These are phyloP conservation scores for Mesitornis unicolor DNA, from an alignment of 2,113 vertebrate genomes.

Conservation along the genomic window DNA sequence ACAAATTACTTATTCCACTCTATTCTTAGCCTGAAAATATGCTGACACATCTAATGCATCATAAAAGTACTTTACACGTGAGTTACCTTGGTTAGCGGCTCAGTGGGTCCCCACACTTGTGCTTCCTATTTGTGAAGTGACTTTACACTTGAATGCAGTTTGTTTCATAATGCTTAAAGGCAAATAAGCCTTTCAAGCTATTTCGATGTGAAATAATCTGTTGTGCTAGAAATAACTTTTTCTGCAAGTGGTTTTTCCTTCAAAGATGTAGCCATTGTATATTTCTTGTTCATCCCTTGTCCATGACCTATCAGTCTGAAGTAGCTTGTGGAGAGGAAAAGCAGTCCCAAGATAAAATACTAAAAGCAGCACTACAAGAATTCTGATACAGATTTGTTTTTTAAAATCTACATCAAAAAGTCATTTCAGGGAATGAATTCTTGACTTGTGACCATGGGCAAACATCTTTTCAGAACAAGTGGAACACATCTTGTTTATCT, in stretches of 20 bases:
- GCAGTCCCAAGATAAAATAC: not conserved
- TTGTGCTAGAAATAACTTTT: not conserved
- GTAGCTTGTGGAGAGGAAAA: not conserved
- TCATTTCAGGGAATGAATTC: not conserved
- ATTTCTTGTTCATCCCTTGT: not conserved
- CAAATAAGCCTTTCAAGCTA: not conserved
- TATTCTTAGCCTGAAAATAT: constrained; percentile 40
- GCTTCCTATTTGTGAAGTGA: not conserved
- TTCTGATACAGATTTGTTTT: not conserved
- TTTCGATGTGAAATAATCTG: not conserved
- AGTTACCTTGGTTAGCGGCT: constrained; percentile 22
- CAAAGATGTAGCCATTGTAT: fast-evolving
- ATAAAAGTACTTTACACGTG: constrained; percentile 6
- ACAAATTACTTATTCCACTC: not conserved
- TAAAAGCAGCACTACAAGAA: not conserved
- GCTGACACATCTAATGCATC: constrained; percentile 34
- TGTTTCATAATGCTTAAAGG: not conserved
- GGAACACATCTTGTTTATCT: not conserved
- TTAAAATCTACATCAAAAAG: not conserved
- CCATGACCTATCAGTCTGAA: not conserved
- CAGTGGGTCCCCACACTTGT: not conserved
- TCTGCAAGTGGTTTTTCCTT: not conserved
- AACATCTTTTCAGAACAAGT: not conserved
- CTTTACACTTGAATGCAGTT: not conserved
- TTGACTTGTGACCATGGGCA: not conserved